phyloP scores from a whole-genome alignment of 1,140 invertebrate genomes.

The Halyomorpha halys region DNA sequence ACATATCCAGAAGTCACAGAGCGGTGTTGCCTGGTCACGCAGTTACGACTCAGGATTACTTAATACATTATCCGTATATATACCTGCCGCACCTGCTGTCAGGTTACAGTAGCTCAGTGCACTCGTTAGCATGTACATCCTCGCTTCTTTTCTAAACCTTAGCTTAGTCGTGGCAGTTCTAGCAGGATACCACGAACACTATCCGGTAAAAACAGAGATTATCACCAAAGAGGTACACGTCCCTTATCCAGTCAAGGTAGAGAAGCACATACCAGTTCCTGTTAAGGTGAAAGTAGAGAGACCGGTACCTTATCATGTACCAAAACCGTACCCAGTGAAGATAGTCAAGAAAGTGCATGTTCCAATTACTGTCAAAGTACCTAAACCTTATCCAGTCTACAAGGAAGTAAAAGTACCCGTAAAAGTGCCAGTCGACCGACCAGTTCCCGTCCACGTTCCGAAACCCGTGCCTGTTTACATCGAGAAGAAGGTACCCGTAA shows the following conservation, averaged over 20 bases:
- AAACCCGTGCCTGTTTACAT: slow-evolving; percentile 26
- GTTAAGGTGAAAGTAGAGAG: slow-evolving; percentile 34
- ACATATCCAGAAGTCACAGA: too few relatives aligned
- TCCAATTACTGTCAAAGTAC: not conserved
- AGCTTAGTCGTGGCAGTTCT: too few relatives aligned
- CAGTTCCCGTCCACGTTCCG: slow-evolving; percentile 27
- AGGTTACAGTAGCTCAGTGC: too few relatives aligned
- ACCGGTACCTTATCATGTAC: slow-evolving; percentile 12
- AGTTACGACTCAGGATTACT: too few relatives aligned
- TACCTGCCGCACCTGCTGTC: too few relatives aligned
- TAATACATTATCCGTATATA: too few relatives aligned
- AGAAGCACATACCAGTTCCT: slow-evolving; percentile 39
- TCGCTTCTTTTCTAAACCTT: too few relatives aligned
- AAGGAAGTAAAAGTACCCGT: slow-evolving; percentile 30
- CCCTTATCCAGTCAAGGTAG: slow-evolving; percentile 45
- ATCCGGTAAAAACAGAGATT: slow-evolving; percentile 39
- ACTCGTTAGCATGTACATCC: too few relatives aligned
- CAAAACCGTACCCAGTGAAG: slow-evolving; percentile 25
- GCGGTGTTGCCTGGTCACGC: too few relatives aligned
- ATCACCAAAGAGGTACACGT: slow-evolving; percentile 57
- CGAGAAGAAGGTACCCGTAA: slow-evolving; percentile 32
- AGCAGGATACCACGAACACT: too few relatives aligned
- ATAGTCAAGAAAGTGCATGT: not conserved
- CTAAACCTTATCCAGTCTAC: slow-evolving; percentile 21
- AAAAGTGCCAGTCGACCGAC: slow-evolving; percentile 28